Base-by-base conservation (phyloP, 2,888 invertebrate genomes). In the Cosmia pyralina region DNA sequence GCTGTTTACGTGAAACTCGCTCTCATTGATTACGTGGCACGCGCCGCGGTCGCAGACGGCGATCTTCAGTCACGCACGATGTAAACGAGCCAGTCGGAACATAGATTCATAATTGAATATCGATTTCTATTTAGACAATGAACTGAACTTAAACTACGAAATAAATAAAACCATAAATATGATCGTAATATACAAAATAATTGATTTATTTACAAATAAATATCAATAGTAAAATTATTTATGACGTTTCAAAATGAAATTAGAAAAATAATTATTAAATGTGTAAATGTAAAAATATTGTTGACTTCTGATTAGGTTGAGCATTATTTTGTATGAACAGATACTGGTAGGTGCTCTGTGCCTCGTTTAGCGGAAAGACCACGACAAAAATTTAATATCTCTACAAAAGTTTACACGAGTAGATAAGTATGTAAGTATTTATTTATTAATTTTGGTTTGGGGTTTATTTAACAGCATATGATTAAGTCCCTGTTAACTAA, bases 141-240 rank as follows among this genome's bases (percentile, higher is more conserved):
- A 66, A 72, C 69, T 78, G 63, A 72, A 69, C 60, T 77, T 67
- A 77, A 65, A 65, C 67, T 83, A 81, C 0, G 57, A 50, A 88
- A 88, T 88, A 88, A 89, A 87, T 88, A 84, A 86, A 87, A 81
- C 77, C 77, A 85, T 80, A 81, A 83, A 82, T 84, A 83, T 81
- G 63, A 77, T 81, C 77, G 82, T 81, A 84, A 86, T 88, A 85
- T 86, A 88, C 85, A 88, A 88, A 87, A 87, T 83, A 84, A 83
- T 72, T 48, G 72, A 75, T 81, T 79, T 87, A 85, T 87, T 84
- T 88, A 88, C 85, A 87, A 63, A 70, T 73, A 74, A 81, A 76
- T 81, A 74, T 80, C 83, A 77, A 46, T 78, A 75, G 70, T 74
- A 75, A 72, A 79, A 69, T 57, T 22, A 70, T 55, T 55, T 68